Percentiles rank a stretch among this genome's conserved stretches.
These are phyloP conservation scores for Polymixis flavicincta DNA, from an alignment of 2,888 invertebrate genomes.

Conservation along the genomic window DNA sequence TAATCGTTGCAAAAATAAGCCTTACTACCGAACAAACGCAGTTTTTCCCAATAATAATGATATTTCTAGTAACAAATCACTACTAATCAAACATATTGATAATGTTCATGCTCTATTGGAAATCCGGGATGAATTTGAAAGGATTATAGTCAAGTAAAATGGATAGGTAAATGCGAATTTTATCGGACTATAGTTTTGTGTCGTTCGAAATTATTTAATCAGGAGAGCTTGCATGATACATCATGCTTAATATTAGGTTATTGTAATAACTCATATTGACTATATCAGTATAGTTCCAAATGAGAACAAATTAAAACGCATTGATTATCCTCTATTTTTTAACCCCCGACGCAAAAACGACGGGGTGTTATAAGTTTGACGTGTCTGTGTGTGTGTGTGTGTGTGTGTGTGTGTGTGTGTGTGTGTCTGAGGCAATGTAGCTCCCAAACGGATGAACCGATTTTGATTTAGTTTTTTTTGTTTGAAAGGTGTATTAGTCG, in stretches of 20 bases:
- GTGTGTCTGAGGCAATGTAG: no score
- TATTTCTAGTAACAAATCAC: conserved; percentile 7
- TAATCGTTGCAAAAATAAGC: not conserved
- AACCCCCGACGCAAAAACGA: no score
- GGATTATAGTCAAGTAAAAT: conserved; percentile 31
- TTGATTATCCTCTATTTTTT: not conserved
- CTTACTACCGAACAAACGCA: not conserved
- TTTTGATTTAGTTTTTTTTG: no score
- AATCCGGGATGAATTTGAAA: conserved; percentile 7
- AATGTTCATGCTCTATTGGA: conserved; percentile 10
- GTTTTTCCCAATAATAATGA: not conserved
- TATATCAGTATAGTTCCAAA: not conserved
- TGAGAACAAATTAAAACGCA: conserved; percentile 1
- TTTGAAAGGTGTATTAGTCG: no score
- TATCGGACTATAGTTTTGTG: conserved; percentile 31
- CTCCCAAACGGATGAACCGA: no score
- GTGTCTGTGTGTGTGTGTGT: no score
- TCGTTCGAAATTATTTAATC: conserved; percentile 26
- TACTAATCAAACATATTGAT: conserved; percentile 14
- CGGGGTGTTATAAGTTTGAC: no score
- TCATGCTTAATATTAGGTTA: not conserved
- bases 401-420: no score
- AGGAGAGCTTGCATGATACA: not conserved
- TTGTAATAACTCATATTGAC: conserved; percentile 17
- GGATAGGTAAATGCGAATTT: conserved; percentile 18